Evolutionary conservation across 2,797 vertebrate genomes (phyloP).

Genomic region (Microhierax caerulescens): DNA sequence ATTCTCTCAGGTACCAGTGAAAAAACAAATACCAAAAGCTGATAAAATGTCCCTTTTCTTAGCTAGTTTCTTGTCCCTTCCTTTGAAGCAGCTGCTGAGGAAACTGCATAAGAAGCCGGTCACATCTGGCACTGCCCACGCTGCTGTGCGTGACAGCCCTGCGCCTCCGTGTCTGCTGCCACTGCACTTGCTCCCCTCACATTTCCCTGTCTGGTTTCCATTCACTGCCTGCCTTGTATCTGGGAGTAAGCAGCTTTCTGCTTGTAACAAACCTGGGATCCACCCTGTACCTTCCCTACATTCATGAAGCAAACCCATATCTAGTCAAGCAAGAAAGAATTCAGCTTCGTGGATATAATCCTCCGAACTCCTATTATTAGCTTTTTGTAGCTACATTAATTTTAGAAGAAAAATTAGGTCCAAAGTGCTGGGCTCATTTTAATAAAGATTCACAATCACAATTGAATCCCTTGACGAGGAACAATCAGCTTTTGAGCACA

Average conservation of each 20-base stretch:
- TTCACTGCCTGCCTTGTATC: neutral
- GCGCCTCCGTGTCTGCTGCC: neutral
- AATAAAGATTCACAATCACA: constrained; percentile 28
- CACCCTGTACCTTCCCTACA: neutral
- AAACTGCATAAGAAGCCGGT: neutral
- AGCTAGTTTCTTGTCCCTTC: neutral
- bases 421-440: constrained; percentile 17
- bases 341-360: neutral
- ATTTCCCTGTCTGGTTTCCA: neutral
- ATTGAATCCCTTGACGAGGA: neutral
- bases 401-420: constrained; percentile 61
- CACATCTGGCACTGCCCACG: neutral
- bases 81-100: neutral
- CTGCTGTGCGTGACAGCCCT: neutral
- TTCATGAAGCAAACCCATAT: neutral
- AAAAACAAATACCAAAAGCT: neutral
- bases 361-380: neutral
- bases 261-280: neutral
- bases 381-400: constrained; percentile 43
- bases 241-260: neutral
- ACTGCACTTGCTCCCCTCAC: neutral
- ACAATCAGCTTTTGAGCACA: constrained; percentile 46
- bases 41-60: neutral
- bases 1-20: neutral
- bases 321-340: neutral